Conservation (phyloP, 2,888 invertebrate genomes). For the Strigamia crassipes region DNA sequence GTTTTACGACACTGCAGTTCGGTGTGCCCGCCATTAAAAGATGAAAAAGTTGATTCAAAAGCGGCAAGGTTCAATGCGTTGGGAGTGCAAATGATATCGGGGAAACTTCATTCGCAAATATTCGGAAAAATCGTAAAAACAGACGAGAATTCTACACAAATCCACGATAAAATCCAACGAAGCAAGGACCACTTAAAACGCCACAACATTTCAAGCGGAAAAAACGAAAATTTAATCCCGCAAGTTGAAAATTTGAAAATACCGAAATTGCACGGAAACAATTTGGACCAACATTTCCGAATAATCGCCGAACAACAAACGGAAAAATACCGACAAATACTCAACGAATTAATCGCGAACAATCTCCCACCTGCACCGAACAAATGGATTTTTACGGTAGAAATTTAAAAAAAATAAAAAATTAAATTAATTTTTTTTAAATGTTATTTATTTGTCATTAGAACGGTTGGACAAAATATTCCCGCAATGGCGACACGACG, state of each 20-base stretch:
- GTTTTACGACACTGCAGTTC: too few relatives aligned
- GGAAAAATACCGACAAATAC: constrained; percentile 70
- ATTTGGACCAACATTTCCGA: constrained; percentile 85
- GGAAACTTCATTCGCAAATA: constrained; percentile 74
- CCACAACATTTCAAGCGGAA: constrained; percentile 70
- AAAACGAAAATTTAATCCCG: constrained; percentile 64
- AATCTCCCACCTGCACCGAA: constrained; percentile 70
- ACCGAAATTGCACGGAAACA: constrained; percentile 74
- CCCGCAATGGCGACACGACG: constrained; percentile 61
- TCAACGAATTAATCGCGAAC: constrained; percentile 65
- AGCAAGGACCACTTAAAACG: constrained; percentile 68
- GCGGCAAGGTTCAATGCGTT: constrained; percentile 67
- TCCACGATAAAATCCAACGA: constrained; percentile 60
- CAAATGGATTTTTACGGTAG: constrained; percentile 68
- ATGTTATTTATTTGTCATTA: constrained; percentile 21
- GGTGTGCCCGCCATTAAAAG: too few relatives aligned
- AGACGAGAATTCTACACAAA: constrained; percentile 47
- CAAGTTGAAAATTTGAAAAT: constrained; percentile 76
- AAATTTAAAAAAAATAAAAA: too few relatives aligned
- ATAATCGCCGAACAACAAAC: constrained; percentile 77
- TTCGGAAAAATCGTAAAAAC: constrained; percentile 63
- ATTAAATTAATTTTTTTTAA: constrained; percentile 28
- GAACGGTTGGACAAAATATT: constrained; percentile 82
- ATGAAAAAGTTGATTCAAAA: too few relatives aligned
- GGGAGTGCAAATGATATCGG: constrained; percentile 76